Percentiles rank a stretch among this genome's conserved stretches.
These are phyloP conservation scores for Cygnus atratus DNA, from an alignment of 2,113 vertebrate genomes.

Conservation along the genomic window DNA sequence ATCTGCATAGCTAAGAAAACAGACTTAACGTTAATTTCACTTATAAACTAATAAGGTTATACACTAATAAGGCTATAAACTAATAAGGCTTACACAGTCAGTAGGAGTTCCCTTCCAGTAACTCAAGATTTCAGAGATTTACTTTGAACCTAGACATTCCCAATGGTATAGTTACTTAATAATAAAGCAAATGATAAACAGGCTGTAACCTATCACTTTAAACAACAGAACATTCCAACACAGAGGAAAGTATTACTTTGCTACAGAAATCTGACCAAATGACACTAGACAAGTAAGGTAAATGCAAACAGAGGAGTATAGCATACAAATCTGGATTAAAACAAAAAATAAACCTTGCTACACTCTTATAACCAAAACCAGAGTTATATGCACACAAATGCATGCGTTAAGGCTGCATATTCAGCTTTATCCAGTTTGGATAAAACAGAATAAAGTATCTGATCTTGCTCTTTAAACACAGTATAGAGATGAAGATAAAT, in stretches of 20 bases:
- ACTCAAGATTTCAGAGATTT: constrained; percentile 27
- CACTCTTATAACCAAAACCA: neutral
- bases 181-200: constrained; percentile 51
- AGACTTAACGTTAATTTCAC: constrained; percentile 27
- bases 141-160: constrained; percentile 57
- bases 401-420: neutral
- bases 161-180: constrained; percentile 25
- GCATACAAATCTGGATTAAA: neutral
- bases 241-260: neutral
- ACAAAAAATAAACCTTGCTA: neutral
- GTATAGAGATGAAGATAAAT: neutral
- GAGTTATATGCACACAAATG: neutral
- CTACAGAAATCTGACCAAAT: neutral
- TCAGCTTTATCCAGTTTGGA: neutral
- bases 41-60: constrained; percentile 20
- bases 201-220: constrained; percentile 2
- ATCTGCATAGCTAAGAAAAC: constrained; percentile 34
- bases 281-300: neutral
- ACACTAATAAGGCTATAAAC: neutral
- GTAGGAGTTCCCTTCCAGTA: constrained; percentile 34
- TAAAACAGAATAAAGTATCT: neutral
- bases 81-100: constrained; percentile 29
- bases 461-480: neutral
- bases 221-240: constrained; percentile 11
- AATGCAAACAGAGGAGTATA: neutral